Base-by-base conservation (phyloP, 2,113 vertebrate genomes). In the Trematomus loennbergii region DNA sequence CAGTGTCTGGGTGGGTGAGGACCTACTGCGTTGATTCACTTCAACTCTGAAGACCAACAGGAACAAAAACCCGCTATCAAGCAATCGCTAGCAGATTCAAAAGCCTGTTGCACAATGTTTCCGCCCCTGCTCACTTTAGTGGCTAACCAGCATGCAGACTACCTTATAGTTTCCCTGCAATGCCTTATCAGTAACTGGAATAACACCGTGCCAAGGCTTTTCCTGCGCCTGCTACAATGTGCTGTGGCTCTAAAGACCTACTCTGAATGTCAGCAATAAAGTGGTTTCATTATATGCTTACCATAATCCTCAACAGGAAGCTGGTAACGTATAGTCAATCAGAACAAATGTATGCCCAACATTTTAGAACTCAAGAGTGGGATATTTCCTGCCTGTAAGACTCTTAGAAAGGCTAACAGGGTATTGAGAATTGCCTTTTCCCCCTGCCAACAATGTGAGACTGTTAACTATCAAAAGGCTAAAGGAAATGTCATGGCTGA, bases 1-100 rank as follows among this genome's bases (percentile, higher is more conserved):
- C 80, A 78, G 75, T 60, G 85, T 87, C 85, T 91, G 78, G 89
- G 84, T 89, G 87, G 89, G 86, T 84, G 88, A 93, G 87, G 83
- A 91, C 87, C 77, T 73, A 54, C 83, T 81, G 87, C 79, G 86
- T 79, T 83, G 85, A 87, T 87, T 89, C 79, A 87, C 80, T 84
- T 84, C 72, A 75, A 55, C 79, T 80, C 81, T 65, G 68, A 88
- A 83, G 77, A 79, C 59, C 15, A 81, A 40, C 79, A 79, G 73
- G 63, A 75, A 66, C 33, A 12, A 59, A 50, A 18, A 0, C 29
- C 48, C 25, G 67, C 40, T 64, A 52, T 71, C 36, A 82, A 75
- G 68, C 36, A 57, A 50, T 78, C 67, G 57, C 75, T 40, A 57
- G 60, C 63, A 79, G 43, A 74, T 65, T 60, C 60, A 72, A 54